Conservation (phyloP, 2,113 vertebrate species). For the Brachypteracias leptosomus region DNA sequence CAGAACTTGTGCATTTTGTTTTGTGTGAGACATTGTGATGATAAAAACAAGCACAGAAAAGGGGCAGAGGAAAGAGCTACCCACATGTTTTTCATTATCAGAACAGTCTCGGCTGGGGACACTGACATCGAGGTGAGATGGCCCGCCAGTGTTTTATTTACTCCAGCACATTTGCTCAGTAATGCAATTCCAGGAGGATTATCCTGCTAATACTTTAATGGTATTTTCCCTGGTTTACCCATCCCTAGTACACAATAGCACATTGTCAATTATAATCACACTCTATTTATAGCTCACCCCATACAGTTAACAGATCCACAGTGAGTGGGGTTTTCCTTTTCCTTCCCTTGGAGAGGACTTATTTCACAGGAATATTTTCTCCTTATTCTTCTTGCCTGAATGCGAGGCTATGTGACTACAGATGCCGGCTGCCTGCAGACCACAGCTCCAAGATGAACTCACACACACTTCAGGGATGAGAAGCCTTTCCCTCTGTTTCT, state of each 20-base stretch:
- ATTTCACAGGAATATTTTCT: constrained; percentile 53
- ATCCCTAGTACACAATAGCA: background rate
- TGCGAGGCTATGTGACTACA: background rate
- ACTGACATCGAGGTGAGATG: background rate
- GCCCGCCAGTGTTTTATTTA: background rate
- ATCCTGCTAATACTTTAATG: background rate
- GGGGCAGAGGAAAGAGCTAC: background rate
- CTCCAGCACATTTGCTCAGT: constrained; percentile 21
- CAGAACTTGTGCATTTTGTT: background rate
- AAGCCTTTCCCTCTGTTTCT: background rate
- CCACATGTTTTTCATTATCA: background rate
- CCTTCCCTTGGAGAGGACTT: constrained; percentile 48
- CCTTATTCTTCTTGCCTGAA: background rate
- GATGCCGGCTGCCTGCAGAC: background rate
- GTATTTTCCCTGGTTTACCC: background rate
- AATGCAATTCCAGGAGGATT: constrained; percentile 25
- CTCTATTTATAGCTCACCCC: background rate
- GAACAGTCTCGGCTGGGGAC: rapidly evolving
- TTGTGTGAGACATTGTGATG: background rate
- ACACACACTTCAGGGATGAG: background rate
- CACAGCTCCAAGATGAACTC: background rate
- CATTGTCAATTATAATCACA: background rate
- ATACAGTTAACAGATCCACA: constrained; percentile 29
- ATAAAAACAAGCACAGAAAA: background rate
- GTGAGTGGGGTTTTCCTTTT: constrained; percentile 60